Percentiles rank a stretch among this genome's conserved stretches.
Conservation (phyloP, 1,140 invertebrate species). For the Drosophila tani region DNA sequence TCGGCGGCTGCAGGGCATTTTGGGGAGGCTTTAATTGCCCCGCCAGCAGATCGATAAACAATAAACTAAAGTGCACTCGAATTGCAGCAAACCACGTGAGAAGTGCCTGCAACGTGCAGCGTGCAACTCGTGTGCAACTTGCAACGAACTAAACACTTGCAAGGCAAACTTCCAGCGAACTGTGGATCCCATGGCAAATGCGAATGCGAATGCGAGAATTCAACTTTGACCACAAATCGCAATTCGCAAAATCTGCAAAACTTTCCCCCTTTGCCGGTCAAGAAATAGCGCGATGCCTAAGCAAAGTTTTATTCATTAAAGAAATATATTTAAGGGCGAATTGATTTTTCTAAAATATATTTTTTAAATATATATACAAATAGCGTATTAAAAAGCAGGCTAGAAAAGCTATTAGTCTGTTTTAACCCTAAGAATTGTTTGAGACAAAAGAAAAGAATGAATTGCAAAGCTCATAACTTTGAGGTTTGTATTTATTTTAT, state of each 20-base stretch:
- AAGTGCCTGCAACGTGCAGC: constrained; percentile 41
- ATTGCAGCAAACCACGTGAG: constrained; percentile 51
- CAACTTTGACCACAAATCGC: constrained; percentile 24
- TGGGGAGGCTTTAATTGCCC: constrained; percentile 45
- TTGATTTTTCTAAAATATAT: neutral
- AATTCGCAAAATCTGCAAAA: constrained; percentile 9
- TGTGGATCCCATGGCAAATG: constrained; percentile 15
- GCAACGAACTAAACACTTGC: constrained; percentile 5
- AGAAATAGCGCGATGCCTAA: neutral
- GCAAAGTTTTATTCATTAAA: neutral
- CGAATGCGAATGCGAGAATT: neutral
- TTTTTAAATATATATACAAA: too few species aligned
- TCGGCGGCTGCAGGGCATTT: constrained; percentile 1
- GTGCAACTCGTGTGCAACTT: constrained; percentile 18
- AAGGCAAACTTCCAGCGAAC: constrained; percentile 21
- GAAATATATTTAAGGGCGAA: neutral
- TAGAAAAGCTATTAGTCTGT: too few species aligned
- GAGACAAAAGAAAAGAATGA: too few species aligned
- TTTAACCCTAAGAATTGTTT: too few species aligned
- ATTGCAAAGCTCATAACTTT: too few species aligned
- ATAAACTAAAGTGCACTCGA: constrained; percentile 60
- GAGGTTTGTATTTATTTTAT: too few species aligned
- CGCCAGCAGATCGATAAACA: constrained; percentile 67
- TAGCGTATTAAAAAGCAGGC: too few species aligned
- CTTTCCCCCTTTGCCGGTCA: neutral